These are phyloP conservation scores for Ophion ventricosus DNA, from an alignment of 2,888 invertebrate genomes.

Conservation along the genomic window DNA sequence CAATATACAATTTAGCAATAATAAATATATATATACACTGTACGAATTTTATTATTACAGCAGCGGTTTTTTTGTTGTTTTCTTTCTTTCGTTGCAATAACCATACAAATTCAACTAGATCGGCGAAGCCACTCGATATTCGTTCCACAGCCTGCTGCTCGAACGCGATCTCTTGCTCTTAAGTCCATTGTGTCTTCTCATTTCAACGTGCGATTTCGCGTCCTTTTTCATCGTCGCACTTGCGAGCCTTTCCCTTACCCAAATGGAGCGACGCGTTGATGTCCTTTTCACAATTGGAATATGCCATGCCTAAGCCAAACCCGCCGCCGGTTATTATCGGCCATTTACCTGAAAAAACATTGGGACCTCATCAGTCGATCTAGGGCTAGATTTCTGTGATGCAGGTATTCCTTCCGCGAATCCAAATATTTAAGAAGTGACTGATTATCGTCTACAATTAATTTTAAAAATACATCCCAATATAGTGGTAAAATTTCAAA, in stretches of 20 bases:
- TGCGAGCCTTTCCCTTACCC: constrained; percentile 68
- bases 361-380: not conserved
- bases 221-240: constrained; percentile 69
- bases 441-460: too few relatives aligned
- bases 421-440: too few relatives aligned
- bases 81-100: constrained; percentile 65
- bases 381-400: not conserved
- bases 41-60: constrained; percentile 71
- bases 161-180: constrained; percentile 42
- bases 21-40: constrained; percentile 71
- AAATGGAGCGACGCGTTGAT: constrained; percentile 82
- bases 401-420: too few relatives aligned
- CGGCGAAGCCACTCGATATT: constrained; percentile 42
- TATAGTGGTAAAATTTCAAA: too few relatives aligned
- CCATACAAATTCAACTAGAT: constrained; percentile 71
- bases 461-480: too few relatives aligned
- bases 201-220: constrained; percentile 37
- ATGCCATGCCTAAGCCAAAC: constrained; percentile 95
- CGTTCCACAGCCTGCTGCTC: constrained; percentile 61
- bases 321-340: constrained; percentile 94
- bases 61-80: constrained; percentile 60
- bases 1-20: constrained; percentile 71
- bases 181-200: constrained; percentile 1
- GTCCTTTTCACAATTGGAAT: constrained; percentile 93
- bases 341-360: constrained; percentile 88